Base-by-base conservation (phyloP, 2,113 vertebrate species). In the Gasterosteus nipponicus region DNA sequence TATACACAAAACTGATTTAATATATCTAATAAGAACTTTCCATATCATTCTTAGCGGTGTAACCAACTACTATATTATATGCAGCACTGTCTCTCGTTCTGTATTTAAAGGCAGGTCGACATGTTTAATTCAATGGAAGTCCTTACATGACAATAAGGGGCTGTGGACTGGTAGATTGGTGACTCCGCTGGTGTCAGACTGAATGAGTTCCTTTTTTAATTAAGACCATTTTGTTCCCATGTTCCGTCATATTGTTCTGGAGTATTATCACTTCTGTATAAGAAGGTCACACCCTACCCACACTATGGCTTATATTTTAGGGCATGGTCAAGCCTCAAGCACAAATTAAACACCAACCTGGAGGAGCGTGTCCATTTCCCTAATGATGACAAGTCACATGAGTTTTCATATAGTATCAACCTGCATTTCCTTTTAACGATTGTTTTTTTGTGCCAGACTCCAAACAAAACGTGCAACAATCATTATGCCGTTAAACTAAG, bases 151-250 rank as follows among this genome's bases (percentile, higher is more conserved):
- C 88, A 91, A 91, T 90, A 85, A 81, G 80, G 58, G 82, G 54
- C 62, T 56, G 69, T 78, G 39, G 62, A 78, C 85, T 86, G 73
- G 86, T 86, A 65, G 78, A 73, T 86, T 72, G 73, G 86, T 93
- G 91, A 80, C 77, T 77, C 41, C 70, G 82, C 87, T 91, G 79
- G 89, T 93, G 84, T 84, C 81, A 77, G 85, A 87, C 74, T 77
- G 73, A 89, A 92, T 88, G 78, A 78, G 72, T 83, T 88, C 81
- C 61, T 82, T 83, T 85, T 58, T 82, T 90, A 91, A 92, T 94
- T 93, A 94, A 91, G 86, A 89, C 81, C 67, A 86, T 86, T 87
- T 87, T 83, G 86, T 89, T 80, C 83, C 78, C 69, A 63, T 90
- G 89, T 85, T 87, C 80, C 77, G 47, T 89, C 84, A 82, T 88